Evolutionary conservation across 2,113 vertebrate species (phyloP), one percentile per base, ranked within the genome.

Genomic region (Beaufortia kweichowensis): DNA sequence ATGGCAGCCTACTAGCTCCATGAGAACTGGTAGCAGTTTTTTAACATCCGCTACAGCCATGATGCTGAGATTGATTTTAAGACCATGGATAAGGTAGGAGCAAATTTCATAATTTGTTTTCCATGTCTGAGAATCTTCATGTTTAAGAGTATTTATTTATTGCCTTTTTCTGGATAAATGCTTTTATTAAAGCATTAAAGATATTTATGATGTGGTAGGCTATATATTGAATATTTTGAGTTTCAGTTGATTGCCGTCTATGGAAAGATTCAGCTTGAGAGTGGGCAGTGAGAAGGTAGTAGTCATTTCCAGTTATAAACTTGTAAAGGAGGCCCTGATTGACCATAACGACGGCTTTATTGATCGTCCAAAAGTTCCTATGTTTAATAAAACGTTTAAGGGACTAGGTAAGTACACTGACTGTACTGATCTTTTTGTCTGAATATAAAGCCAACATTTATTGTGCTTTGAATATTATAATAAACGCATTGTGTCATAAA

Each of bases 261-360:
- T 0, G 94, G 95, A 5, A 86, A 93, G 0, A 4, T 84, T 92
- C 3, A 84, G 89, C 56, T 0, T 90, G 4, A 21, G 83, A 0
- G 0, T 84, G 39, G 92, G 93, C 15, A 26, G 0, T 0, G 0
- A 50, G 0, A 57, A 17, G 1, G 0, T 82, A 2, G 86, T 96
- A 50, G 0, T 86, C 0, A 0, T 96, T 24, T 91, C 53, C 0
- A 91, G 93, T 17, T 83, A 91, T 50, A 85, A 84, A 43, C 81
- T 93, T 87, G 70, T 93, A 67, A 96, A 91, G 82, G 93, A 96
- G 81, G 91, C 85, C 33, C 91, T 96, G 0, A 50, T 92, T 6
- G 87, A 81, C 55, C 90, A 93, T 3, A 87, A 84, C 14, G 89
- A 94, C 59, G 84, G 29, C 77, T 93, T 95, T 63, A 0, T 83